Base-by-base conservation (phyloP, 64 coral and sea anemone species). In the Anthopleura sola region DNA sequence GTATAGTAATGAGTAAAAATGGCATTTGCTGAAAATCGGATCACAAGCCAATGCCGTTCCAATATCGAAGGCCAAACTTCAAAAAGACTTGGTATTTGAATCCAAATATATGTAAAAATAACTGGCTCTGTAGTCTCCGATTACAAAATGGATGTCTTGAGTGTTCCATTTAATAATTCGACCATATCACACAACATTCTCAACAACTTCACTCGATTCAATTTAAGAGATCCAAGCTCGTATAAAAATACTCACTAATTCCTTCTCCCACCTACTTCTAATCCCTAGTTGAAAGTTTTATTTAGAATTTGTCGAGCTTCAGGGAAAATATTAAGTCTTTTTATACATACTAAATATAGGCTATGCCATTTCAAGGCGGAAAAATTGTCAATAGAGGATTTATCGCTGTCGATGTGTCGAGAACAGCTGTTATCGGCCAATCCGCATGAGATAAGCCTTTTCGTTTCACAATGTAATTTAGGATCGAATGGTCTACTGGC, bases 361-460 rank as follows among this genome's bases (percentile, higher is more conserved):
- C 66, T 71, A 26, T 68, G 66, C 66, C 66, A 71, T 71, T 71
- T 13, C 29, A 12, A 71, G 66, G 66, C 66, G 66, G 66, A 71
- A 71, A 71, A 71, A 71, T 71, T 71, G 66, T 71, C 66, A 71
- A 71, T 34, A 71, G 14, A 71, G 66, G 66, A 71, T 71, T 71
- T 34, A 71, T 71, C 31, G 66, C 14, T 71, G 66, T 71, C 66
- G 66, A 71, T 71, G 66, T 71, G 28, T 71, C 28, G 28, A 4
- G n/a, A 71, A 34, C 66, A 71, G 66, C 66, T 71, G 66, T 71
- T 71, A 28, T 71, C 28, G 66, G 2, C 28, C 66, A 32, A 71
- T 71, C 31, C 66, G 28, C 29, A 71, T 71, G 29, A 62, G 58
- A 71, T 71, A 71, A 71, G 66, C 29, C 66, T n/a, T 71, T 71